Conservation (phyloP, 2,888 invertebrate species). For the Anticlea derivata region DNA sequence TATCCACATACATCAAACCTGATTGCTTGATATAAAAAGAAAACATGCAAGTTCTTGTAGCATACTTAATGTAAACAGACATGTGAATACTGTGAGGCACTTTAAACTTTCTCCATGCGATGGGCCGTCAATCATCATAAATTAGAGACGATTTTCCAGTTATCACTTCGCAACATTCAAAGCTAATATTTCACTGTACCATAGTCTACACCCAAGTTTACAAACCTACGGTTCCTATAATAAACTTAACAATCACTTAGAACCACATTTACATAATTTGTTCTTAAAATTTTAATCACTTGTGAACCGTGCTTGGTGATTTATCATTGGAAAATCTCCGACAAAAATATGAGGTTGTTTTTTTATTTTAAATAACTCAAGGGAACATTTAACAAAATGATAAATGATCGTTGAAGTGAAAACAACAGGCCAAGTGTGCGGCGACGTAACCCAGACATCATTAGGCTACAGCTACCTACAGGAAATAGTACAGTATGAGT, state of each 20-base stretch:
- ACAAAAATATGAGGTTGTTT: neutral
- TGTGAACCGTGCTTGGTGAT: constrained; percentile 7
- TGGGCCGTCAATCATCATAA: constrained; percentile 76
- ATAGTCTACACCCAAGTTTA: constrained; percentile 11
- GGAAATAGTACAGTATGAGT: constrained; percentile 57
- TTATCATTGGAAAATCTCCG: constrained; percentile 15
- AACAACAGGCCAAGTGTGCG: constrained; percentile 43
- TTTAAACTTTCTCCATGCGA: constrained; percentile 73
- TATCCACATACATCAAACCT: constrained; percentile 37
- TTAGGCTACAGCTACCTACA: constrained; percentile 45
- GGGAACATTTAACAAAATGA: constrained; percentile 40
- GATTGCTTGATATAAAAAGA: constrained; percentile 47
- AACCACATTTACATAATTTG: constrained; percentile 12
- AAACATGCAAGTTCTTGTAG: constrained; percentile 51
- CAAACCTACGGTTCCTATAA: constrained; percentile 8
- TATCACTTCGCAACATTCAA: constrained; percentile 58
- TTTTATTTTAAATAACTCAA: constrained; percentile 17
- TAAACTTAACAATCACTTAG: constrained; percentile 7
- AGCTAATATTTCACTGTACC: constrained; percentile 28
- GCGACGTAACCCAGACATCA: constrained; percentile 47
- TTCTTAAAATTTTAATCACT: constrained; percentile 14
- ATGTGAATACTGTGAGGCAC: constrained; percentile 68
- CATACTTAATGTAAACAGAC: constrained; percentile 65
- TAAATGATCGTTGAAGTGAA: constrained; percentile 48
- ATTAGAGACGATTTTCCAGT: constrained; percentile 72